Evolutionary conservation across 2,797 vertebrate species (phyloP).

Genomic region (Salarias fasciatus): DNA sequence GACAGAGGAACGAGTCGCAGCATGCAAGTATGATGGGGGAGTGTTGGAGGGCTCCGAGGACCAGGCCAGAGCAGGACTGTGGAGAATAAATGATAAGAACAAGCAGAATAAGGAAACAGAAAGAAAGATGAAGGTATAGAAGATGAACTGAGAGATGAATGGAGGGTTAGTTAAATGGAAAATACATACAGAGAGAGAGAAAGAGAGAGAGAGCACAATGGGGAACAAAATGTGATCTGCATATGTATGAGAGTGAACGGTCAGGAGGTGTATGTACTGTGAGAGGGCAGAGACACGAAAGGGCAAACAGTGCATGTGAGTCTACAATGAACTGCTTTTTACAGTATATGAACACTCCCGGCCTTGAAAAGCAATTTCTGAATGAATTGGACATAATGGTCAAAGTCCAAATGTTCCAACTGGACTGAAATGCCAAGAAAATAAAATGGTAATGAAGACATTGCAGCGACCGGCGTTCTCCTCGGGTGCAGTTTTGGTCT

Average conservation of each 20-base stretch:
- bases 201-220: neutral
- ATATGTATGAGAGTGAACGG: neutral
- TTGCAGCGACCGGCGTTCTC: neutral
- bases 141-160: neutral
- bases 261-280: neutral
- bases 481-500: neutral
- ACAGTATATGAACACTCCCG: neutral
- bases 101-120: slow-evolving; percentile 25
- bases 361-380: slow-evolving; percentile 7
- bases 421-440: slow-evolving; percentile 11
- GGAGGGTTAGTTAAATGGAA: no score
- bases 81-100: slow-evolving; percentile 17
- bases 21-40: neutral
- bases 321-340: slow-evolving; percentile 1
- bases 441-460: slow-evolving; percentile 9
- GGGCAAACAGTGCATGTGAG: neutral
- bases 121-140: neutral
- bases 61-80: slow-evolving; percentile 7
- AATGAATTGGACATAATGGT: slow-evolving; percentile 7
- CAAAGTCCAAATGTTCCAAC: slow-evolving; percentile 10
- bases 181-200: slow-evolving; percentile 10
- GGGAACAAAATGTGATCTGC: no score
- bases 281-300: neutral
- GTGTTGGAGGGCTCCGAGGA: slow-evolving; percentile 9
- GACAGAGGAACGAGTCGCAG: neutral